Conservation (phyloP, 2,797 vertebrate species). For the Protonibea diacanthus region DNA sequence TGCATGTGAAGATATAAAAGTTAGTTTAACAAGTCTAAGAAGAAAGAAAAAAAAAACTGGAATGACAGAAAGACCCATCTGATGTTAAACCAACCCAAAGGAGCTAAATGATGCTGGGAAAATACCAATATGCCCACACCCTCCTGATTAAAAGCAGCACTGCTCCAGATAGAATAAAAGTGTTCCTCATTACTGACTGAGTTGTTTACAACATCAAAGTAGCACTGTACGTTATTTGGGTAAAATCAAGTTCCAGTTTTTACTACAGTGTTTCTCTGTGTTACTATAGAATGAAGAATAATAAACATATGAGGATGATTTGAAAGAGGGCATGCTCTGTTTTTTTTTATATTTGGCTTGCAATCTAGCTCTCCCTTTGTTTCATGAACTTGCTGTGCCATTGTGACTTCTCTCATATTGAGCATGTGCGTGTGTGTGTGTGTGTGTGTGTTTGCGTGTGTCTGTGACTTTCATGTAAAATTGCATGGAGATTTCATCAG, state of each 20-base stretch:
- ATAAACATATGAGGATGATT: conserved; percentile 3
- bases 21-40: neutral
- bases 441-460: no score
- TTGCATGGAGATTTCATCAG: conserved; percentile 75
- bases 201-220: conserved; percentile 49
- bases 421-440: neutral
- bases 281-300: neutral
- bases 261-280: neutral
- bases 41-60: neutral
- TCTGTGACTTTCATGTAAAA: conserved; percentile 41
- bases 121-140: conserved; percentile 4
- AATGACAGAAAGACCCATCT: neutral
- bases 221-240: conserved; percentile 13
- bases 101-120: conserved; percentile 17
- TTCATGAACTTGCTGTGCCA: conserved; percentile 20
- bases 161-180: conserved; percentile 34
- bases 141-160: conserved; percentile 44
- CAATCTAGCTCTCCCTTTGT: conserved; percentile 9
- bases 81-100: neutral
- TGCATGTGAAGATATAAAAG: neutral
- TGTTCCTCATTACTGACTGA: conserved; percentile 44
- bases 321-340: neutral
- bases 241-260: conserved; percentile 10
- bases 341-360: conserved; percentile 6
- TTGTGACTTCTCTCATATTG: conserved; percentile 19